A percentile compares a stretch with the other conserved stretches of the same genome.
Evolutionary conservation across 2,797 vertebrate genomes (phyloP).

Genomic region (Zenarchopterus dispar): DNA sequence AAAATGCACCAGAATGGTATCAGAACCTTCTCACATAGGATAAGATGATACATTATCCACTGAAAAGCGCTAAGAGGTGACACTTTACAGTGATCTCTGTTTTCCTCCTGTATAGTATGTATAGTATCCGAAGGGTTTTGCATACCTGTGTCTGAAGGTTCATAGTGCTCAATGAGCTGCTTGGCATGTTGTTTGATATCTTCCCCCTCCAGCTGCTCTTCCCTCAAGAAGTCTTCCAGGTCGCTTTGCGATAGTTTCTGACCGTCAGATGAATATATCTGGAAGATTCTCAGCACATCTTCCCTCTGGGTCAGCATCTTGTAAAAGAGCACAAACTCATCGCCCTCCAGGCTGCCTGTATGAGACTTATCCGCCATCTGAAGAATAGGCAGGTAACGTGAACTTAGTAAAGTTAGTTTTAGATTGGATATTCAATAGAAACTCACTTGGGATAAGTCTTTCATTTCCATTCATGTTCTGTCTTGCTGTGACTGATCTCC

Average conservation of each 20-base stretch:
- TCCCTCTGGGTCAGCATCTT: conserved; percentile 91
- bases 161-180: conserved; percentile 87
- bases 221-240: conserved; percentile 88
- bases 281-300: conserved; percentile 89
- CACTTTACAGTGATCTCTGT: neutral
- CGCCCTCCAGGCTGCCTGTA: conserved; percentile 87
- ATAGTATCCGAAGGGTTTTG: too few species aligned
- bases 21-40: neutral
- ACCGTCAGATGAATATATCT: conserved; percentile 87
- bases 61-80: too few species aligned
- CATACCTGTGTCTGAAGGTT: conserved; percentile 91
- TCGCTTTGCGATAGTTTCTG: conserved; percentile 88
- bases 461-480: too few species aligned
- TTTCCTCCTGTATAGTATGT: too few species aligned
- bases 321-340: conserved; percentile 96
- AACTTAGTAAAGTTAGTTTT: too few species aligned
- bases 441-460: too few species aligned
- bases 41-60: too few species aligned
- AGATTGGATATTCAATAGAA: too few species aligned
- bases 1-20: neutral
- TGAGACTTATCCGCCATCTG: conserved; percentile 90
- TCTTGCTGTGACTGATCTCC: too few species aligned
- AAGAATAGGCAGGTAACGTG: neutral
- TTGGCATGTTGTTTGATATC: conserved; percentile 79
- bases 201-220: conserved; percentile 86